Base-by-base conservation (phyloP, 2,888 invertebrate genomes). In the Gryllus longicercus region DNA sequence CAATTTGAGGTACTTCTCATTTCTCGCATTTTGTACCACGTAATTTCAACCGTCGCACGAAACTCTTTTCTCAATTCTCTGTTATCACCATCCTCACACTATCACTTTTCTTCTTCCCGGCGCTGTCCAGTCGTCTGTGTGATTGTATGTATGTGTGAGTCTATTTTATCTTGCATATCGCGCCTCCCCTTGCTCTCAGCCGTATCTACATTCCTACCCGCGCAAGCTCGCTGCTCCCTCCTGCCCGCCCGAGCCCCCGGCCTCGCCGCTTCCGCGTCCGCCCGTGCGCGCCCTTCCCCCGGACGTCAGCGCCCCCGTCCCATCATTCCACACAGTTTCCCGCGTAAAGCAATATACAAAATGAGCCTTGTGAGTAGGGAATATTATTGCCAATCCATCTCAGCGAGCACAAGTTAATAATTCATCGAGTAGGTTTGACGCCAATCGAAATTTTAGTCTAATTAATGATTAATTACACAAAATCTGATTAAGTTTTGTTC, bases 381-480 rank as follows among this genome's bases (percentile, higher is more conserved):
- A 63, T 63, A 63, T 14, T 14, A n/a, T 18, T 18, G n/a, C 63
- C 63, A 63, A 63, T 63, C 63, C 63, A 14, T 63, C 63, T 63
- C 63, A 63, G n/a, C 63, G 16, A 1, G 14, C 63, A 18, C 16
- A 63, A 63, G 63, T 63, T 63, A 63, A 63, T 63, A 63, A 63
- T 63, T 63, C 63, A 63, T 63, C 16, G 63, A 63, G 63, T 63
- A 63, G 63, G n/a, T 63, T 63, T 63, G 63, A 63, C 63, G 63
- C 16, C 63, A 63, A 63, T 63, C 63, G 63, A 63, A 63, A 63
- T 63, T 63, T 14, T 63, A n/a, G 63, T n/a, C 63, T 63, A 63
- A 63, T 63, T 63, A 63, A 63, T 63, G n/a, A 63, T 63, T 63
- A 63, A 63, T 63, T 63, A 63, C 63, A 18, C 63, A n/a, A 63